Evolutionary conservation across 2,888 invertebrate genomes (phyloP), one percentile per base, ranked within the genome.

Genomic region (Linyphia triangularis): DNA sequence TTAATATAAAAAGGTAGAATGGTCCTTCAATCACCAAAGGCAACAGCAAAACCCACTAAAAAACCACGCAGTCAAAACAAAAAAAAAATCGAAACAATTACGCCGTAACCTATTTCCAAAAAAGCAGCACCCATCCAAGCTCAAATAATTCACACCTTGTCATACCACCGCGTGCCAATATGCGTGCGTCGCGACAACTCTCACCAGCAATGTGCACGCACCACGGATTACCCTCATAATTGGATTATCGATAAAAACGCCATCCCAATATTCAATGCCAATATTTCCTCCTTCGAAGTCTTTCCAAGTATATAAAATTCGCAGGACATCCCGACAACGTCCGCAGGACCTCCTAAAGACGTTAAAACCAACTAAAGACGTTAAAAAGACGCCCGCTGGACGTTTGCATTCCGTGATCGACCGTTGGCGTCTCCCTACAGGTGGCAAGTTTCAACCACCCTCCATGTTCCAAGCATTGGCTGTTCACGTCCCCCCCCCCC

Each of bases 361-460:
- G 63, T 16, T 26, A n/a, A n/a, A n/a, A n/a, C n/a, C 63, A 13
- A 0, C 16, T 9, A 22, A 57, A 57, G 57, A 7, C 6, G 16
- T 57, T 16, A 10, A 16, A 22, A 57, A n/a, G 57, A 19, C n/a
- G 6, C 16, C 28, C 24, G 9, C 26, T 63, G 63, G 63, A 63
- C 24, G 24, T 63, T 7, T 26, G 43, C 63, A 40, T 40, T 63
- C 59, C 30, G 73, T 61, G 40, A 82, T 72, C 82, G 70, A 82
- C 70, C 82, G 43, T 40, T 30, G 13, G 33, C n/a, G 30, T 72
- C 33, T 40, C 82, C 72, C 61, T 82, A 82, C 82, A 82, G 82
- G 82, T 82, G 82, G 82, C 82, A 82, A 61, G 82, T 72, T 82
- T 82, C 70, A 59, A 37, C 82, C 40, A 40, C 82, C 70, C 82